Percentiles rank a stretch among this genome's conserved stretches.
phyloP scores from a whole-genome alignment of 1,140 invertebrate genomes.

The Drosophila leontia region DNA sequence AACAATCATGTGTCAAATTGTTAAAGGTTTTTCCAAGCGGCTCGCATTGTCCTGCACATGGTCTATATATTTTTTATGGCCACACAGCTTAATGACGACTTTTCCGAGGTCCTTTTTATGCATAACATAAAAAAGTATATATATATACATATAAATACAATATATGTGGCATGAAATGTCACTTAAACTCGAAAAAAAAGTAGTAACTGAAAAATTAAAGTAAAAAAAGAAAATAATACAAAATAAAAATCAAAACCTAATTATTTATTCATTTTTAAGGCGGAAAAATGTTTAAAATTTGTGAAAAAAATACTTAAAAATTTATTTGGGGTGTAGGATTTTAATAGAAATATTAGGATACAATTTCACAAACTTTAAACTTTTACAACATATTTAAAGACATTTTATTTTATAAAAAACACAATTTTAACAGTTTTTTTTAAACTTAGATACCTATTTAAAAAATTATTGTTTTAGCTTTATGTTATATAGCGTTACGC shows the following conservation, averaged over 20 bases:
- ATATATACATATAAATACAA: background rate
- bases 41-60: slow-evolving; percentile 18
- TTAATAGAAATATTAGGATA: no score
- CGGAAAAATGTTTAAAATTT: background rate
- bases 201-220: background rate
- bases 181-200: background rate
- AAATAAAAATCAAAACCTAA: background rate
- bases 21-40: slow-evolving; percentile 31
- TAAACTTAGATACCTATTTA: no score
- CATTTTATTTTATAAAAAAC: no score
- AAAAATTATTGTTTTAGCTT: no score
- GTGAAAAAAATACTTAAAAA: background rate
- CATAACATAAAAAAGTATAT: background rate
- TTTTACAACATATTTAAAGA: no score
- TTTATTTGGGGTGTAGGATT: background rate
- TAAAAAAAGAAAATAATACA: background rate
- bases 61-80: slow-evolving; percentile 34
- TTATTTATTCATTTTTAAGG: background rate
- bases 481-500: no score
- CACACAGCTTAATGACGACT: slow-evolving; percentile 19
- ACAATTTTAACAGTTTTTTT: no score
- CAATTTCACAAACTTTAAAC: no score
- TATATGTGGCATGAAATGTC: background rate
- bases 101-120: slow-evolving; percentile 12
- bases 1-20: slow-evolving; percentile 48